These are phyloP conservation scores for Cylas formicarius DNA, from an alignment of 1,140 invertebrate species.

Conservation along the genomic window DNA sequence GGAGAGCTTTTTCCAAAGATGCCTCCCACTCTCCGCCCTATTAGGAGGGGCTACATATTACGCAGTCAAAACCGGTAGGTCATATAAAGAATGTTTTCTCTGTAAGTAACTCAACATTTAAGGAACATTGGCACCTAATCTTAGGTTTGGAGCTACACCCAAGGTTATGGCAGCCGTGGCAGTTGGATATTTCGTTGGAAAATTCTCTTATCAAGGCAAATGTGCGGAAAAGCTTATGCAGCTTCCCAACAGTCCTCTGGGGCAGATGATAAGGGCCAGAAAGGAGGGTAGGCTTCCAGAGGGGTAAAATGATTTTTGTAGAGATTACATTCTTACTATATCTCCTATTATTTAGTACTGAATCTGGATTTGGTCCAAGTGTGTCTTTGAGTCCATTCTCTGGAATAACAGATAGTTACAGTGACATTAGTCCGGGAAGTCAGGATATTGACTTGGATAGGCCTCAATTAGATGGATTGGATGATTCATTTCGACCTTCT, in stretches of 20 bases:
- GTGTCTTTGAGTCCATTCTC: constrained; percentile 44
- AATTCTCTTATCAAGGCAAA: constrained; percentile 63
- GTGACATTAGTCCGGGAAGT: constrained; percentile 39
- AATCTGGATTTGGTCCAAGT: constrained; percentile 38
- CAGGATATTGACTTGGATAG: constrained; percentile 44
- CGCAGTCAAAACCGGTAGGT: constrained; percentile 53
- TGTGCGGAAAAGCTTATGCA: constrained; percentile 70
- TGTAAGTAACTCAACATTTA: constrained; percentile 1
- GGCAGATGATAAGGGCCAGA: constrained; percentile 51
- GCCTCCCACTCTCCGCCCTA: constrained; percentile 54
- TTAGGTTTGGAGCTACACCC: constrained; percentile 56
- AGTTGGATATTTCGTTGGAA: constrained; percentile 67
- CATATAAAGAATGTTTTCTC: constrained; percentile 13
- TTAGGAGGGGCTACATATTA: constrained; percentile 53
- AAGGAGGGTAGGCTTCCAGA: constrained; percentile 41
- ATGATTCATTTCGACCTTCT: constrained; percentile 45
- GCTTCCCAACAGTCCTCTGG: constrained; percentile 55
- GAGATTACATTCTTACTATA: neutral
- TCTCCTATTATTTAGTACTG: constrained; percentile 28
- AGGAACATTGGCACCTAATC: constrained; percentile 49
- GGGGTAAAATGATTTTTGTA: constrained; percentile 33
- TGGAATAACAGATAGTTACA: constrained; percentile 40
- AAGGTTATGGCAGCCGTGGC: constrained; percentile 57
- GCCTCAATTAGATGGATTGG: constrained; percentile 43
- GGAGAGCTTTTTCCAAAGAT: constrained; percentile 64